Conservation (phyloP, 2,888 invertebrate species). For the Caenorhabditis japonica region DNA sequence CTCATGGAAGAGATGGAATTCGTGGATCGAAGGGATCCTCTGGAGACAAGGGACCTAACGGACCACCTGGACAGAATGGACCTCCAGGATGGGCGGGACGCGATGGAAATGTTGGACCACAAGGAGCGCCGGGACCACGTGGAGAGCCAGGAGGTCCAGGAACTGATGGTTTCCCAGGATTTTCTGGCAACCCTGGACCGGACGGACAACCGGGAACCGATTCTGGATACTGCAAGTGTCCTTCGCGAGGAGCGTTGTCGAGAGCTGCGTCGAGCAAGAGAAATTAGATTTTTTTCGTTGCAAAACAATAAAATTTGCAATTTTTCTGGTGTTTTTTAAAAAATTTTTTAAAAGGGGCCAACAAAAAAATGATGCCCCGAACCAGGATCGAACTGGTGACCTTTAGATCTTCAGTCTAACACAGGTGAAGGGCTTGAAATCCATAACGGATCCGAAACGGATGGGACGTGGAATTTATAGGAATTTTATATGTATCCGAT, state of each 20-base stretch:
- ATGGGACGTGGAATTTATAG: no score
- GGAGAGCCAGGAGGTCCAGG: constrained; percentile 51
- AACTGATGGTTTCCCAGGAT: constrained; percentile 52
- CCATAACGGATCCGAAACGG: no score
- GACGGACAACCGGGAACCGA: constrained; percentile 60
- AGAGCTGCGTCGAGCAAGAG: constrained; percentile 30
- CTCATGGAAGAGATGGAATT: constrained; percentile 56
- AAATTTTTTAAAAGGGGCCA: neutral
- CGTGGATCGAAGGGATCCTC: constrained; percentile 49
- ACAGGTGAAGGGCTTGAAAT: no score
- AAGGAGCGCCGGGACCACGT: constrained; percentile 41
- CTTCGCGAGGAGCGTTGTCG: constrained; percentile 31
- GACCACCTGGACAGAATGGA: constrained; percentile 51
- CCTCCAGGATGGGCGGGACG: constrained; percentile 52
- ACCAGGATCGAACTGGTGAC: constrained; percentile 77
- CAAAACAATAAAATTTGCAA: no score
- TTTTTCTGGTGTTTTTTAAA: neutral
- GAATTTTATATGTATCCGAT: no score
- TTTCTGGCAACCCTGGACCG: constrained; percentile 50
- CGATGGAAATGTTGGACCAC: constrained; percentile 55
- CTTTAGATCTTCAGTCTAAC: constrained; percentile 78
- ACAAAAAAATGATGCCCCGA: constrained; percentile 66
- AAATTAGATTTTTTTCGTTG: no score
- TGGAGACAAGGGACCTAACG: constrained; percentile 52
- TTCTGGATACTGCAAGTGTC: constrained; percentile 63